Evolutionary conservation across 2,113 vertebrate species (phyloP), one percentile per base, ranked within the genome.

Genomic region (Notiomystis cincta): DNA sequence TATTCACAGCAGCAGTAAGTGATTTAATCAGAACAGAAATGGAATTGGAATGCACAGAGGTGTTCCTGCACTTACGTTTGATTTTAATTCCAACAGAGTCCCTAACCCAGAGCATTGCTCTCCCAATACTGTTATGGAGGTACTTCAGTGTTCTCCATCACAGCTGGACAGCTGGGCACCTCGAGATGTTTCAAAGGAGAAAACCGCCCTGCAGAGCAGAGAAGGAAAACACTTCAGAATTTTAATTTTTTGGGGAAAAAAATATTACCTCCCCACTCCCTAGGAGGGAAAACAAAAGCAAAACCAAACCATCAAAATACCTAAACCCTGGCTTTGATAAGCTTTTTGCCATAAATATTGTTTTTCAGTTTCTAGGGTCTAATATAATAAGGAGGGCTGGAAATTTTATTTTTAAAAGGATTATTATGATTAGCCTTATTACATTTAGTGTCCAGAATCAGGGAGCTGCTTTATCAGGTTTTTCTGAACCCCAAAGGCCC

Each of bases 221-320:
- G 42, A 53, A 66, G 7, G 2, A 65, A 85, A 80, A 54, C 54
- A 25, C 9, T 25, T 20, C 3, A 50, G 45, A 65, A 65, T 23
- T 62, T 67, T 37, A 61, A 42, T 71, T 82, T 94, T 56, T 18
- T 50, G 48, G 28, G 44, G 13, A 73, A 69, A 87, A 92, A 65
- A 0, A 0, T 5, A 54, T 1, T 0, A 4, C 13, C 9, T 44
- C 8, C 10, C 3, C 2, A 2, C 6, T 28, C 2, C 4, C 2
- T 13, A 79, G 11, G 6, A 5, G 28, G 23, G 24, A 24, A 60
- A 3, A 47, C n/a, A 53, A 24, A 3, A 10, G 12, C 33, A 27
- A 54, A 61, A 18, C 48, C 64, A 48, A 76, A 54, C 18, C 13
- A 30, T 33, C 31, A 64, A 70, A 78, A 70, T 44, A 30, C 6